These are phyloP conservation scores for Lepidurus couesii DNA, from an alignment of 1,140 invertebrate genomes.

Conservation along the genomic window DNA sequence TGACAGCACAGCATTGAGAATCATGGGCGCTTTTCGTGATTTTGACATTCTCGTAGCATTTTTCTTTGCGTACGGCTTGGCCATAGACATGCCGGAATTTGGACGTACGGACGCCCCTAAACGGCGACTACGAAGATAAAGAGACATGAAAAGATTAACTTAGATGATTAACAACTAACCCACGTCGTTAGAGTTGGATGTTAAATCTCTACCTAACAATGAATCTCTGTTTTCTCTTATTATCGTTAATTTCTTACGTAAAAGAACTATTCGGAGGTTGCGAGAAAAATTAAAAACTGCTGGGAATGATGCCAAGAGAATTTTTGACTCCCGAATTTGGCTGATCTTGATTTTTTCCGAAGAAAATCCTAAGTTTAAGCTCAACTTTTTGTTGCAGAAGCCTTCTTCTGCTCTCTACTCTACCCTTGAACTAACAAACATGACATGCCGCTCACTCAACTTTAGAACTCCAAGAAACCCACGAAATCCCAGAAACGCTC, in stretches of 20 bases:
- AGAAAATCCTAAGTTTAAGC: not conserved
- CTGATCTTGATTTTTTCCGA: not conserved
- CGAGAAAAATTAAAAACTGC: not conserved
- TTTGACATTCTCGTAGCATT: slow-evolving; percentile 87
- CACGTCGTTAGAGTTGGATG: not conserved
- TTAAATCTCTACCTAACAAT: not conserved
- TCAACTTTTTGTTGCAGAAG: not conserved
- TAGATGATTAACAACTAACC: not conserved
- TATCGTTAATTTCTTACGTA: no score
- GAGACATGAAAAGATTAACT: slow-evolving; percentile 27
- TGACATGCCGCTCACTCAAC: not conserved
- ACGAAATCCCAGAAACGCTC: not conserved
- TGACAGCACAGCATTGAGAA: slow-evolving; percentile 85
- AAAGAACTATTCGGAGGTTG: not conserved
- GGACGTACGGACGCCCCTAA: slow-evolving; percentile 74
- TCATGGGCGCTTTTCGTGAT: slow-evolving; percentile 89
- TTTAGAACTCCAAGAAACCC: not conserved
- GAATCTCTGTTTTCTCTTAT: no score
- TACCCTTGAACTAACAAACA: not conserved
- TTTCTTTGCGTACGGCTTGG: slow-evolving; percentile 74
- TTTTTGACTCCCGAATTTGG: not conserved
- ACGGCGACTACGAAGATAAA: slow-evolving; percentile 61
- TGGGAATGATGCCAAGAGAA: not conserved
- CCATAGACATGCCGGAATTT: slow-evolving; percentile 93
- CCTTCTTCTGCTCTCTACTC: not conserved